Conservation (phyloP, 2,113 vertebrate genomes). For the Mesoclemmys tuberculata region DNA sequence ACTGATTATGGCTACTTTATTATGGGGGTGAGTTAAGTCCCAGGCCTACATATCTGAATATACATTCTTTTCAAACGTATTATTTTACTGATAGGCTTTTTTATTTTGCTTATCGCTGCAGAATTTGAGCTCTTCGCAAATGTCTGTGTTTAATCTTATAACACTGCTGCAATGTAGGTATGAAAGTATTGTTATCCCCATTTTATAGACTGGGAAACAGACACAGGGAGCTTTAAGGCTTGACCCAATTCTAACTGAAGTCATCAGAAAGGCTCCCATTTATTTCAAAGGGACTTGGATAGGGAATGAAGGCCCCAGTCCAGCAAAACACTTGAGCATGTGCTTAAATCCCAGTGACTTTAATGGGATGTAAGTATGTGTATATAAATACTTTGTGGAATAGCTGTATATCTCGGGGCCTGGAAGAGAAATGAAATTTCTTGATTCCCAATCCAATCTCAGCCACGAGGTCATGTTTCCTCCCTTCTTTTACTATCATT, state of each 20-base stretch:
- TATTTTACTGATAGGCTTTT: not conserved
- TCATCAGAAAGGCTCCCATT: not conserved
- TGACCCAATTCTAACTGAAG: not conserved
- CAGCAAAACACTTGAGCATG: not conserved
- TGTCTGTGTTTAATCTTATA: not conserved
- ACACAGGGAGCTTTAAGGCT: not conserved
- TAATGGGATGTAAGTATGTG: not conserved
- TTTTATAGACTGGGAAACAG: not conserved
- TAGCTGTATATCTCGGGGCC: not conserved
- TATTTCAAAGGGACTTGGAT: not conserved
- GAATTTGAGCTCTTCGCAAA: not conserved
- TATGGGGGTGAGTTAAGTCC: too few relatives aligned
- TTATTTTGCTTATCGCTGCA: not conserved
- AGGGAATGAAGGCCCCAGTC: not conserved
- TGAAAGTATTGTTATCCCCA: not conserved
- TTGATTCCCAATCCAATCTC: not conserved
- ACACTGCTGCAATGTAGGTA: not conserved
- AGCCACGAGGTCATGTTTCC: not conserved
- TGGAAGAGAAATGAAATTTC: not conserved
- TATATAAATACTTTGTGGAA: not conserved
- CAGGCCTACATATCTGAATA: not conserved
- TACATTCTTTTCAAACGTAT: not conserved
- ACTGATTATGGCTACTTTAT: too few relatives aligned
- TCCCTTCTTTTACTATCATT: not conserved
- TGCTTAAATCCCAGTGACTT: accelerated